phyloP scores from a whole-genome alignment of 2,797 vertebrate species.

The Urosaurus nigricauda region DNA sequence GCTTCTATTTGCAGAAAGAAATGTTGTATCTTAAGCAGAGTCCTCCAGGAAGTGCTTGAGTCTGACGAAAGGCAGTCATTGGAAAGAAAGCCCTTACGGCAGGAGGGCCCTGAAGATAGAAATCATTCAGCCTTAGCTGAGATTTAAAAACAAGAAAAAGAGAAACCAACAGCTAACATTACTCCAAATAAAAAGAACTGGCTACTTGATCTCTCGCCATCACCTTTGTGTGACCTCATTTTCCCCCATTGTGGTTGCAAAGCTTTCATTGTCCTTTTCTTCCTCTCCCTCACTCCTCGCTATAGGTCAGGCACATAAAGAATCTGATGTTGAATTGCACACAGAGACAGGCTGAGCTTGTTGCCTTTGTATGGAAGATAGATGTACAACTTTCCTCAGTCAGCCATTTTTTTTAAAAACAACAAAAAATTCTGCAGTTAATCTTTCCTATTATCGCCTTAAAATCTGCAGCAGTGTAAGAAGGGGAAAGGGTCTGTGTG shows the following conservation, averaged over 20 bases:
- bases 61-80: not conserved
- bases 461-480: too few relatives aligned
- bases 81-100: slow-evolving; percentile 30
- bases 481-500: not conserved
- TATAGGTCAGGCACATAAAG: not conserved
- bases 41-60: not conserved
- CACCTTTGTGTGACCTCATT: not conserved
- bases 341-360: not conserved
- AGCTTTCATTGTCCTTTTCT: slow-evolving; percentile 29
- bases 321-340: not conserved
- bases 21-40: slow-evolving; percentile 55
- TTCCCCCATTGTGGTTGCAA: not conserved
- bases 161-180: fast-evolving
- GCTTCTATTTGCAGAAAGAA: slow-evolving; percentile 28
- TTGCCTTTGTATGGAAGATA: not conserved
- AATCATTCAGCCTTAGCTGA: slow-evolving; percentile 26
- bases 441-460: not conserved
- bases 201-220: slow-evolving; percentile 22
- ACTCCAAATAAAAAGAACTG: not conserved
- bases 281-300: not conserved
- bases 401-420: not conserved
- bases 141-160: not conserved
- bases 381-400: not conserved
- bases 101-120: slow-evolving; percentile 5
- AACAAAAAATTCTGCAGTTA: not conserved